Conservation (phyloP, 2,888 invertebrate genomes). For the Junonia oenone region DNA sequence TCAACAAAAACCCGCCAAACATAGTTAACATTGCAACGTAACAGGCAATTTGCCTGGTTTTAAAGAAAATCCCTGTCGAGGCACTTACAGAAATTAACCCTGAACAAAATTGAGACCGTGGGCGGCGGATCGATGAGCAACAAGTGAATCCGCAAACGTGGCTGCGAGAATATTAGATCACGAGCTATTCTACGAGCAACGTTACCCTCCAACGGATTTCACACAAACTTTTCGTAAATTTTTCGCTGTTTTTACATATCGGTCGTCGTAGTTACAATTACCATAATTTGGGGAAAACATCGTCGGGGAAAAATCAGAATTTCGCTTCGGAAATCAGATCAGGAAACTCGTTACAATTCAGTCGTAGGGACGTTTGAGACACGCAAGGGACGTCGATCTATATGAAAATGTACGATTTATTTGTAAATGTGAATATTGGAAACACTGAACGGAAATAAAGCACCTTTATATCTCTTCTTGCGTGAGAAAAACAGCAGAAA, state of each 20-base stretch:
- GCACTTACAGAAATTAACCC: constrained; percentile 52
- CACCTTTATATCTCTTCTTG: not conserved
- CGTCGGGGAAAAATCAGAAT: not conserved
- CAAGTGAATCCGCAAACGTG: constrained; percentile 29
- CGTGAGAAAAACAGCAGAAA: not conserved
- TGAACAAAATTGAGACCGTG: constrained; percentile 44
- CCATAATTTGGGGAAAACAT: not conserved
- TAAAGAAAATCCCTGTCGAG: constrained; percentile 30
- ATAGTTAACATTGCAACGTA: constrained; percentile 13
- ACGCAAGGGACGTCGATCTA: not conserved
- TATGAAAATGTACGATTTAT: not conserved
- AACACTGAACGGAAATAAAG: not conserved
- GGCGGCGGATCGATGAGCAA: constrained; percentile 33
- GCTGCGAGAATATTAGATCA: constrained; percentile 20
- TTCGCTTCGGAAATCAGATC: not conserved
- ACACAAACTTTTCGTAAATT: not conserved
- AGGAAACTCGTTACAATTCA: not conserved
- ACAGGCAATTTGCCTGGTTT: constrained; percentile 20
- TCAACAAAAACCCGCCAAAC: constrained; percentile 9
- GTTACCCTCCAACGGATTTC: constrained; percentile 8
- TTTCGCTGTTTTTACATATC: not conserved
- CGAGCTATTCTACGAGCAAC: constrained; percentile 15
- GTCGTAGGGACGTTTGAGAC: not conserved
- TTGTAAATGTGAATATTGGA: not conserved
- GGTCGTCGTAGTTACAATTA: constrained; percentile 2